Evolutionary conservation across 2,113 vertebrate genomes (phyloP), one percentile per base, ranked within the genome.

Genomic region (Amblyopsis rosae): DNA sequence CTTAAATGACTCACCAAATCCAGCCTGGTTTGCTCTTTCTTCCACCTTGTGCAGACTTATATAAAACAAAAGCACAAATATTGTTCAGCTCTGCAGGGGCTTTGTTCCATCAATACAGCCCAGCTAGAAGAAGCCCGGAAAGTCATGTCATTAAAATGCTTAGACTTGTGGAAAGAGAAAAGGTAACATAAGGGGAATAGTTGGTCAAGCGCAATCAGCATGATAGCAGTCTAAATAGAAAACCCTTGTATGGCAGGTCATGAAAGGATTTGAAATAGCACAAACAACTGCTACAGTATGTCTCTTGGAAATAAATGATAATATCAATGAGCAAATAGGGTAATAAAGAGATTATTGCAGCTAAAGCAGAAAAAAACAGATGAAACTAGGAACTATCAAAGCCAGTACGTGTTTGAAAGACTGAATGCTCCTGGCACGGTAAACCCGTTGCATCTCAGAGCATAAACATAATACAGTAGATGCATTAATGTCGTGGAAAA

Each of bases 181-280:
- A 59, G 69, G 49, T 76, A 73, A 79, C 74, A 69, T 90, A 73
- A 70, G 74, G 72, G 74, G 78, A 73, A 82, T 66, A 56, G 46
- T 84, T 88, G 91, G 90, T 92, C 91, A 90, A 87, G 85, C 85
- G 71, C 76, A 67, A 89, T 92, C 88, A 88, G 79, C 33, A 66
- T 89, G 81, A 91, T 65, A 73, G 70, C 80, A 76, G 79, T 79
- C 83, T 72, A 61, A 77, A 54, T 53, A 64, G 35, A 83, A 49
- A 65, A 67, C 60, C 67, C 60, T 46, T 62, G 32, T 61, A 61
- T 70, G 66, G 51, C 45, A 72, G 69, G 57, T 78, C 66, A 75
- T 54, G 11, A 56, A 54, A 62, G 48, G 16, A 33, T 47, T 71
- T n/a, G 61, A 67, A 68, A 69, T 51, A 12, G 9, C 3, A 7